Conservation (phyloP, 2,888 invertebrate species). For the Pyrocoelia pectoralis region DNA sequence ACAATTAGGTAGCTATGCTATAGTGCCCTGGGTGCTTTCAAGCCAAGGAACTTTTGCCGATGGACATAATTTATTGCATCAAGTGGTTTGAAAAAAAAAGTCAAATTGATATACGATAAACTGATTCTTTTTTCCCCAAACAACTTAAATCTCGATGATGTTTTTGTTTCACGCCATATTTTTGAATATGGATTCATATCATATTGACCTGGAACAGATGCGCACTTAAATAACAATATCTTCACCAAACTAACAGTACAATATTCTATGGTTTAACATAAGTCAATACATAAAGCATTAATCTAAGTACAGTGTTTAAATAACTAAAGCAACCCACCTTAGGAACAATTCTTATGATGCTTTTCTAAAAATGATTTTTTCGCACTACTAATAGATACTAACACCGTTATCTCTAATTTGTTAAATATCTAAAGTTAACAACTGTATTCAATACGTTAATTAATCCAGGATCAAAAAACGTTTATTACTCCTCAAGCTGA, state of each 20-base stretch:
- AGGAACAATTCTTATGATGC: conserved; percentile 5
- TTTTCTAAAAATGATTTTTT: neutral
- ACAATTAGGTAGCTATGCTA: too few species aligned
- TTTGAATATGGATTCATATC: neutral
- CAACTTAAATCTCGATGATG: too few species aligned
- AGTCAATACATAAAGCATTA: neutral
- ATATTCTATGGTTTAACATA: neutral
- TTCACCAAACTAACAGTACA: neutral
- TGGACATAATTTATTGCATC: too few species aligned
- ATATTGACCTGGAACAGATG: neutral
- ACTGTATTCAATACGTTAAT: neutral
- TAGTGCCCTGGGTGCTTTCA: too few species aligned
- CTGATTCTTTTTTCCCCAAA: too few species aligned
- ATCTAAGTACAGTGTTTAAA: neutral
- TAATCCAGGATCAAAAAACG: neutral
- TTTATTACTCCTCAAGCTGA: conserved; percentile 2
- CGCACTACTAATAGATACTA: neutral
- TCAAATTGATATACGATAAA: too few species aligned
- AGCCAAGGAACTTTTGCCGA: too few species aligned
- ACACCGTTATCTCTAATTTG: neutral
- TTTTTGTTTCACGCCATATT: neutral
- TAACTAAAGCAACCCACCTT: neutral
- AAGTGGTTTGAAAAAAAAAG: too few species aligned
- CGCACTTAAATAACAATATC: neutral
- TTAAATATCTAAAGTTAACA: conserved; percentile 4